These are phyloP conservation scores for Sinocyclocheilus rhinocerous DNA, from an alignment of 2,113 vertebrate species.

Conservation along the genomic window DNA sequence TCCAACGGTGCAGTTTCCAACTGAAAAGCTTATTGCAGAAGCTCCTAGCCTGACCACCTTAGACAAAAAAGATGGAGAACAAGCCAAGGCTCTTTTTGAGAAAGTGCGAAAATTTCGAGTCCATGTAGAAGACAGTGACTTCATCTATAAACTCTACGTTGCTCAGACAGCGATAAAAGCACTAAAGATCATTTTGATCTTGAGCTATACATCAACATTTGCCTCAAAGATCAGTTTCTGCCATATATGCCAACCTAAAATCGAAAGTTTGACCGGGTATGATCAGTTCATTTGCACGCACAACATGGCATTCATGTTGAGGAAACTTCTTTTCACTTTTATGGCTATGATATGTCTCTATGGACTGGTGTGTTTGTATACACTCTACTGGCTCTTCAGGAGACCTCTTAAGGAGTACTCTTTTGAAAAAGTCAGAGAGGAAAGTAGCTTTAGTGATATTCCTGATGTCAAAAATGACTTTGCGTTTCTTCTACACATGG, in stretches of 20 bases:
- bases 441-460: slow-evolving; percentile 98
- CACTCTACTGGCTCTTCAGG: slow-evolving; percentile 94
- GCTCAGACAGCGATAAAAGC: slow-evolving; percentile 94
- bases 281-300: slow-evolving; percentile 88
- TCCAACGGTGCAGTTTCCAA: slow-evolving; percentile 86
- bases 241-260: slow-evolving; percentile 82
- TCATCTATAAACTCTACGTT: slow-evolving; percentile 97
- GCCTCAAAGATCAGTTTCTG: slow-evolving; percentile 87
- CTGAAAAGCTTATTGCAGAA: slow-evolving; percentile 87
- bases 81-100: slow-evolving; percentile 91
- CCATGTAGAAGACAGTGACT: slow-evolving; percentile 94
- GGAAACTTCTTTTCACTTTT: slow-evolving; percentile 92
- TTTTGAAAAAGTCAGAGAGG: slow-evolving; percentile 95
- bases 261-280: slow-evolving; percentile 90
- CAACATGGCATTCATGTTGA: slow-evolving; percentile 97
- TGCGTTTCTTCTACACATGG: slow-evolving; percentile 97
- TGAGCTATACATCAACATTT: slow-evolving; percentile 91
- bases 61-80: slow-evolving; percentile 82
- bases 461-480: slow-evolving; percentile 98
- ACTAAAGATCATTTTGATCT: slow-evolving; percentile 92
- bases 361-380: slow-evolving; percentile 92
- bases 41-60: slow-evolving; percentile 93
- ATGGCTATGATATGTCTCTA: slow-evolving; percentile 94
- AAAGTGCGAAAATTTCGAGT: slow-evolving; percentile 92
- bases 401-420: slow-evolving; percentile 96